Percentiles rank a stretch among this genome's conserved stretches.
These are phyloP conservation scores for Pangasius larnaudii DNA, from an alignment of 2,797 vertebrate genomes.

Conservation along the genomic window DNA sequence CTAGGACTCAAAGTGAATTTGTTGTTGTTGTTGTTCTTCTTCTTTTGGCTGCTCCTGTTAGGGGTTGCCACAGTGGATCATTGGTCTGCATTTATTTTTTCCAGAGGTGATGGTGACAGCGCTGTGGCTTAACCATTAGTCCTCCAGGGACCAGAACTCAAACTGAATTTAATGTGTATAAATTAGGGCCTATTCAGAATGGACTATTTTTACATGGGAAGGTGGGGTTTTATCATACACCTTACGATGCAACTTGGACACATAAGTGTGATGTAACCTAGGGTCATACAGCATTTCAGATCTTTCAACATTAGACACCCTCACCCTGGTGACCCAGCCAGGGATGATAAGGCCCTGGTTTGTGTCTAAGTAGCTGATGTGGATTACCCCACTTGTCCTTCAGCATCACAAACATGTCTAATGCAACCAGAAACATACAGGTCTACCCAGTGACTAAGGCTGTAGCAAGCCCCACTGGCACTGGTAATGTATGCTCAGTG, in stretches of 20 bases:
- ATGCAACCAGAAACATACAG: neutral
- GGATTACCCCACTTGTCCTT: neutral
- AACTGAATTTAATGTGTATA: too few species aligned
- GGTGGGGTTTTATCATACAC: neutral
- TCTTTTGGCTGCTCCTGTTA: too few species aligned
- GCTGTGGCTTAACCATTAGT: too few species aligned
- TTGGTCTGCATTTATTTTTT: too few species aligned
- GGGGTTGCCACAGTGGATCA: too few species aligned
- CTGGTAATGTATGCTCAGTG: neutral
- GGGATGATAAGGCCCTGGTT: neutral
- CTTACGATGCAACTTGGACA: neutral
- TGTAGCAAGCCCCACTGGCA: neutral
- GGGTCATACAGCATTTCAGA: neutral
- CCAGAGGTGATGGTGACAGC: too few species aligned
- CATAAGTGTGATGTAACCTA: neutral
- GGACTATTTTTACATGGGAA: too few species aligned
- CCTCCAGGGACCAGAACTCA: too few species aligned
- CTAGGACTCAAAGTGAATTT: too few species aligned
- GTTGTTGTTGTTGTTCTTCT: too few species aligned
- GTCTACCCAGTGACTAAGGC: neutral
- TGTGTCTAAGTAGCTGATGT: neutral
- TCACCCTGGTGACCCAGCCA: neutral
- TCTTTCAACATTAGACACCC: neutral
- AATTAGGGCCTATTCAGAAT: too few species aligned
- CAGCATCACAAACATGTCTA: neutral